phyloP scores from a whole-genome alignment of 2,113 vertebrate genomes.

The Podarcis cretensis region DNA sequence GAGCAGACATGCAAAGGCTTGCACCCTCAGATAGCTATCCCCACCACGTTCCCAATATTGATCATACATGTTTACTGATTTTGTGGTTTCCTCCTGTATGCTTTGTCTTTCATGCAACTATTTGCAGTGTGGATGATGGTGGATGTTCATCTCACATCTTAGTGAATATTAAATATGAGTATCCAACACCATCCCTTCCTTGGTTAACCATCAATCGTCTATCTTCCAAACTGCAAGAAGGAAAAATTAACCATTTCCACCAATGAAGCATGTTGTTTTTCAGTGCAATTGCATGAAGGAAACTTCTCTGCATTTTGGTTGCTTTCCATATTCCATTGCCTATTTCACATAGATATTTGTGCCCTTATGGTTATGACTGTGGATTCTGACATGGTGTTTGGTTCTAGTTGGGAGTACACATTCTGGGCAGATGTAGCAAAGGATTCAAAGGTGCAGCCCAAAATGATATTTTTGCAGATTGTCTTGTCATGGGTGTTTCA shows the following conservation, averaged over 20 bases:
- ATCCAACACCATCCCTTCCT: neutral
- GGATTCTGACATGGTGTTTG: neutral
- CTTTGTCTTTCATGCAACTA: neutral
- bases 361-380: neutral
- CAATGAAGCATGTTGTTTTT: neutral
- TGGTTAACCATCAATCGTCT: neutral
- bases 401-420: neutral
- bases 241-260: neutral
- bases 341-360: neutral
- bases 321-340: neutral
- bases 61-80: neutral
- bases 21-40: neutral
- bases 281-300: neutral
- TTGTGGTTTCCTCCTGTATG: neutral
- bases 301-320: neutral
- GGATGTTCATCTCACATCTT: neutral
- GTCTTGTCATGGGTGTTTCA: neutral
- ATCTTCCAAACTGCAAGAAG: neutral
- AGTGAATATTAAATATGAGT: too few relatives aligned
- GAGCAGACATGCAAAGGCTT: neutral
- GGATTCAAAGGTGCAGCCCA: neutral
- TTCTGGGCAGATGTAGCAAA: neutral
- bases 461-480: neutral
- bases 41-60: neutral
- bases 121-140: accelerated